phyloP scores from a whole-genome alignment of 1,140 invertebrate species.

The Heliothis virescens region DNA sequence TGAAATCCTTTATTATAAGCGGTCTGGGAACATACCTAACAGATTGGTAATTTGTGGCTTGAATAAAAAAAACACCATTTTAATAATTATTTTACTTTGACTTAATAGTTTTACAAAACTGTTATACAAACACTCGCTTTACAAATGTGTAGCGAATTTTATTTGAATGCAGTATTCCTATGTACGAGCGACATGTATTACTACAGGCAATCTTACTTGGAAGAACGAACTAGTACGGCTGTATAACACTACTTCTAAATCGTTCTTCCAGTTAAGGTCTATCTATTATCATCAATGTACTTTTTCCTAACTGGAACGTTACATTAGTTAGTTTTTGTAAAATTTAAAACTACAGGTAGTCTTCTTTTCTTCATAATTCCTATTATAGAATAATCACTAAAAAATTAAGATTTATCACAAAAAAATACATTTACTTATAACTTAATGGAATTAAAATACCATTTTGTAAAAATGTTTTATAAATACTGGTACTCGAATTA shows the following conservation, averaged over 20 bases:
- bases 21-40: too few relatives aligned
- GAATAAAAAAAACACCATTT: slow-evolving; percentile 52
- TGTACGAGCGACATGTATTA: slow-evolving; percentile 29
- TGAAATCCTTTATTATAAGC: too few relatives aligned
- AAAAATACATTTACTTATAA: slow-evolving; percentile 48
- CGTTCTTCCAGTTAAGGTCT: neutral
- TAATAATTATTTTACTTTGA: slow-evolving; percentile 72
- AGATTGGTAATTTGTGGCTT: too few relatives aligned
- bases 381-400: slow-evolving; percentile 36
- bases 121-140: slow-evolving; percentile 81
- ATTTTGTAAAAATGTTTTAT: slow-evolving; percentile 48
- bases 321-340: slow-evolving; percentile 37
- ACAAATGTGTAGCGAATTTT: slow-evolving; percentile 71
- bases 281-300: neutral
- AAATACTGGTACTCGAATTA: slow-evolving; percentile 45
- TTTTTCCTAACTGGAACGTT: slow-evolving; percentile 18
- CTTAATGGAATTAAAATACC: slow-evolving; percentile 46
- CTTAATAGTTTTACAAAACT: slow-evolving; percentile 77
- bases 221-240: neutral
- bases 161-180: slow-evolving; percentile 54
- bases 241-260: neutral
- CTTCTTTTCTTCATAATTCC: slow-evolving; percentile 36
- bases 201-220: slow-evolving; percentile 17
- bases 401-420: slow-evolving; percentile 48
- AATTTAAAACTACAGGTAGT: slow-evolving; percentile 45